Percentiles rank a stretch among this genome's conserved stretches.
Conservation (phyloP, 2,888 invertebrate genomes). For the Melipona beecheii region DNA sequence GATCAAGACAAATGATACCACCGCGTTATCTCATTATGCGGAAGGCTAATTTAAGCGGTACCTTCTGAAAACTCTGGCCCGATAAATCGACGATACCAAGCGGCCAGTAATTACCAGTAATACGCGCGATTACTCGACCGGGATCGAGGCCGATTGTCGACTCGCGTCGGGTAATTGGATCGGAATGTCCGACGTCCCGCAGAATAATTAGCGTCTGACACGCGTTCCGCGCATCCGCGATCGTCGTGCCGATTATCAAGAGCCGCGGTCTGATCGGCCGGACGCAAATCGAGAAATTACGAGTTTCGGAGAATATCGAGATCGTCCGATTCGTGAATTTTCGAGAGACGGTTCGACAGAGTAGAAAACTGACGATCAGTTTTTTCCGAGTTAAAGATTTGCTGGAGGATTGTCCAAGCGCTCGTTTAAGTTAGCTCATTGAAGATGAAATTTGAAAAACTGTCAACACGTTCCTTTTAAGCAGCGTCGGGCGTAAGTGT, state of each 20-base stretch:
- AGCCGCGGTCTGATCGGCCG: neutral
- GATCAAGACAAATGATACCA: slow-evolving; percentile 59
- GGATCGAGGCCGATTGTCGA: slow-evolving; percentile 49
- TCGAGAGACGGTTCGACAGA: neutral
- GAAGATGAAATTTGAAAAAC: too few species aligned
- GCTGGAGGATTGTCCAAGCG: neutral
- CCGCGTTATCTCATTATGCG: slow-evolving; percentile 64
- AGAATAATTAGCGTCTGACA: slow-evolving; percentile 44
- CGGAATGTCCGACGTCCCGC: slow-evolving; percentile 49
- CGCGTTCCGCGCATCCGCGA: slow-evolving; percentile 28
- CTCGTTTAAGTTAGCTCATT: neutral
- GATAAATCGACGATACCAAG: slow-evolving; percentile 60
- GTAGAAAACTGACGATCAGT: too few species aligned
- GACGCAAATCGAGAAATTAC: neutral
- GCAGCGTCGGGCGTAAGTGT: too few species aligned
- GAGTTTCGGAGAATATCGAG: neutral
- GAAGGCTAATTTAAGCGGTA: slow-evolving; percentile 55
- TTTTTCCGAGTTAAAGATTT: too few species aligned
- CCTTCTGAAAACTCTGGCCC: slow-evolving; percentile 40
- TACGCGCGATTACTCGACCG: slow-evolving; percentile 61
- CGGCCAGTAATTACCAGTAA: slow-evolving; percentile 60
- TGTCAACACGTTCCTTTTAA: too few species aligned
- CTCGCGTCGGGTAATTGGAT: slow-evolving; percentile 55
- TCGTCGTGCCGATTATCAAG: slow-evolving; percentile 20
- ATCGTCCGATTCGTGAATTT: slow-evolving; percentile 21